Evolutionary conservation across 2,888 invertebrate genomes (phyloP), one percentile per base, ranked within the genome.

Genomic region (Philhelius pedissequus): DNA sequence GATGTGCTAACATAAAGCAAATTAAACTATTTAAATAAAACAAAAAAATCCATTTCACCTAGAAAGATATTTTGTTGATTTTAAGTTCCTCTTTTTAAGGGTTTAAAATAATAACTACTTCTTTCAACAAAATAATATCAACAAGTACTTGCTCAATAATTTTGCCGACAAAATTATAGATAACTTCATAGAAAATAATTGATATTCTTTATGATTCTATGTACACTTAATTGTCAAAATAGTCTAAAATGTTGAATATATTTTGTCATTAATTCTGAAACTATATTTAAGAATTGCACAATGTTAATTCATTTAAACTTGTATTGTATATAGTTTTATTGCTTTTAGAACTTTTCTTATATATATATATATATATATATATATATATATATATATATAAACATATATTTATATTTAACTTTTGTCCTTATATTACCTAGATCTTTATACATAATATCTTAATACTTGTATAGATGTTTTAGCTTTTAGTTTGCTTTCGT

Each of bases 271-370:
- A 58, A 71, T 71, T 78, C 56, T 54, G 48, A 79, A 80, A 84
- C 79, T 75, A 80, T 80, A 76, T 62, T 83, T 64, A 75, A 52
- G 79, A 79, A 84, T 84, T 84, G 84, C 84, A 84, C 84, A 80
- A 71, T 79, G 82, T 81, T 71, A 68, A 52, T 68, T 52, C 45
- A 52, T 25, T 70, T 68, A 43, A 69, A 83, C 68, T 74, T 79
- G 79, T 79, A 79, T 84, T 84, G 83, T 84, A 80, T 83, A 83
- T 84, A 76, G 80, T 84, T 84, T 89, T 90, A 90, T 90, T 90
- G 91, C 90, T 90, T 90, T 90, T 91, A 90, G 90, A 91, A 90
- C 89, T 88, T 90, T 88, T 88, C 90, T 91, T 91, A 91, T 89
- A 87, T 25, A 60, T 89, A 89, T 88, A 88, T 87, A 87, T 89